These are phyloP conservation scores for Leuciscus waleckii DNA, from an alignment of 2,797 vertebrate species.

Conservation along the genomic window DNA sequence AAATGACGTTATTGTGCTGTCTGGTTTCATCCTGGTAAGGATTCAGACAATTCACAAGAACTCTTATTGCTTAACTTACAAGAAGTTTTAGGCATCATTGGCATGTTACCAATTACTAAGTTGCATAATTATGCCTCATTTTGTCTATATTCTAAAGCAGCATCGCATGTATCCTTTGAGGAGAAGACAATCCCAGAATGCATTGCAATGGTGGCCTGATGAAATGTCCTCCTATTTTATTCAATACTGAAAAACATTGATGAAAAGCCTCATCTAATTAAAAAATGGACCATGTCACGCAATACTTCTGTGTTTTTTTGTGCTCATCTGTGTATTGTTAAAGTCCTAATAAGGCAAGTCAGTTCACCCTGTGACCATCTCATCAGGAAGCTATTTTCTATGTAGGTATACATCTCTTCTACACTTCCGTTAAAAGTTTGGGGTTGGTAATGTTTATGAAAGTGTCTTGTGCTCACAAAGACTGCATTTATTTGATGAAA, in stretches of 20 bases:
- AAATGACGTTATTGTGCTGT: slow-evolving; percentile 29
- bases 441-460: neutral
- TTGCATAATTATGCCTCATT: neutral
- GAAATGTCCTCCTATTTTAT: neutral
- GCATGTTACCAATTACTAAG: neutral
- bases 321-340: neutral
- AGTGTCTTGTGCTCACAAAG: neutral
- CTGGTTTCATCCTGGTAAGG: slow-evolving; percentile 5
- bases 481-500: neutral
- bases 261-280: neutral
- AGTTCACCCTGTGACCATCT: neutral
- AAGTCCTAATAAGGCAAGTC: neutral
- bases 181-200: neutral
- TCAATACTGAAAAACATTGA: neutral
- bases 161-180: neutral
- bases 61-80: neutral
- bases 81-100: neutral
- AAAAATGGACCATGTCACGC: neutral
- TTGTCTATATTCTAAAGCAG: slow-evolving; percentile 6
- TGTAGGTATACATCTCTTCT: neutral
- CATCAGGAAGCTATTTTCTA: neutral
- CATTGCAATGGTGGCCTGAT: neutral
- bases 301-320: neutral
- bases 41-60: neutral
- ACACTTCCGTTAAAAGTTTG: neutral